These are phyloP conservation scores for Phasianus colchicus DNA, from an alignment of 2,113 vertebrate genomes.

Conservation along the genomic window DNA sequence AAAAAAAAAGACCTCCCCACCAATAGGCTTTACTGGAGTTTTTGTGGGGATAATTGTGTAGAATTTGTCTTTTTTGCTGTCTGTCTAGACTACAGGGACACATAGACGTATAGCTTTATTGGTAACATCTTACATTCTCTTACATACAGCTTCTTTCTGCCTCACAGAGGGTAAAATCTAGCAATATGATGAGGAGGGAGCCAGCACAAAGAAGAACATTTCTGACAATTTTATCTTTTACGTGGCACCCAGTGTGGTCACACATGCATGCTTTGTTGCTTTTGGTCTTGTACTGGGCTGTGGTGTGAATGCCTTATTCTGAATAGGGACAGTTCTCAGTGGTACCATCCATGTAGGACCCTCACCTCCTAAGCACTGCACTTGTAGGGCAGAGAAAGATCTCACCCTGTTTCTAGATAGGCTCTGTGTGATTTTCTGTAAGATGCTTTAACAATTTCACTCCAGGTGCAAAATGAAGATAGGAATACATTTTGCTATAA, in stretches of 20 bases:
- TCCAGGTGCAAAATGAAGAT: neutral
- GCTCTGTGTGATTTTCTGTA: neutral
- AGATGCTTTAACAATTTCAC: neutral
- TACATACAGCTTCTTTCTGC: neutral
- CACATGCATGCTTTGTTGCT: fast-evolving
- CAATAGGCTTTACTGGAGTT: neutral
- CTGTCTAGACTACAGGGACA: neutral
- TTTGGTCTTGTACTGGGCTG: neutral
- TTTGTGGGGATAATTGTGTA: neutral
- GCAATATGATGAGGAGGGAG: neutral
- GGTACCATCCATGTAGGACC: fast-evolving
- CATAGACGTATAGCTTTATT: fast-evolving
- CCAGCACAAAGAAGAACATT: neutral
- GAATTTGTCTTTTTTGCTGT: neutral
- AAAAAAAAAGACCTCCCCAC: neutral
- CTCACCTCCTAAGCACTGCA: neutral
- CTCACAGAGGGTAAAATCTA: neutral
- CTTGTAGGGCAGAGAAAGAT: neutral
- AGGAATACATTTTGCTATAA: constrained; percentile 4
- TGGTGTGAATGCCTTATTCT: neutral
- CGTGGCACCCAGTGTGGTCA: neutral
- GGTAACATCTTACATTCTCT: neutral
- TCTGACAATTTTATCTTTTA: neutral
- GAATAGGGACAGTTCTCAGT: neutral
- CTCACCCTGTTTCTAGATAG: neutral